Percentiles rank a stretch among this genome's conserved stretches.
phyloP scores from a whole-genome alignment of 2,888 invertebrate genomes.

The Ophion ventricosus region DNA sequence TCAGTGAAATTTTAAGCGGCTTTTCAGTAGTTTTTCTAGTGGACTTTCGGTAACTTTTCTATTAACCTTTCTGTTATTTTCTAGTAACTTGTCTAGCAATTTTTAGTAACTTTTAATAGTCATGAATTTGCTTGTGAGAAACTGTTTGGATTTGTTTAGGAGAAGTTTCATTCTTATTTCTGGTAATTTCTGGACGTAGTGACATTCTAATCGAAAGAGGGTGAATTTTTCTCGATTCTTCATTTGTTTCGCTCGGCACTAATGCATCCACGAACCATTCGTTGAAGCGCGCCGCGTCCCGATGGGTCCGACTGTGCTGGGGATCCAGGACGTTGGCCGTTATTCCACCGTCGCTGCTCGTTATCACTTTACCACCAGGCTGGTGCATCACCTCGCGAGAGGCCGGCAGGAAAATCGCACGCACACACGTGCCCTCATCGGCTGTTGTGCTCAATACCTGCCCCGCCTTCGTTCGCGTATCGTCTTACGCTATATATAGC shows the following conservation, averaged over 20 bases:
- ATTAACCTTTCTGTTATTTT: too few species aligned
- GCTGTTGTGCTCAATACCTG: conserved; percentile 43
- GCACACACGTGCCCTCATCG: conserved; percentile 60
- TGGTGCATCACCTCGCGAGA: conserved; percentile 75
- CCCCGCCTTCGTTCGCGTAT: conserved; percentile 54
- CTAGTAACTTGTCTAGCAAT: too few species aligned
- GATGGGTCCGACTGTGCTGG: conserved; percentile 55
- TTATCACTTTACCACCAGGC: conserved; percentile 73
- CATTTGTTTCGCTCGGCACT: background rate
- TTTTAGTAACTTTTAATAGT: too few species aligned
- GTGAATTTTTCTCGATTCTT: background rate
- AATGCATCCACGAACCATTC: conserved; percentile 62
- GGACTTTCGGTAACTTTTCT: too few species aligned
- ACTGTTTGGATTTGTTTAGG: too few species aligned
- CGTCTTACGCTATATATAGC: conserved; percentile 47
- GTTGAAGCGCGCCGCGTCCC: conserved; percentile 63
- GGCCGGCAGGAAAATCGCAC: conserved; percentile 59
- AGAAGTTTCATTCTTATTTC: too few species aligned
- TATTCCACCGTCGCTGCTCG: conserved; percentile 61
- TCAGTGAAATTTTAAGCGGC: too few species aligned
- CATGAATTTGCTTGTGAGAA: too few species aligned
- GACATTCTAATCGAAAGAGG: too few species aligned
- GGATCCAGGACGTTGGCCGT: conserved; percentile 60
- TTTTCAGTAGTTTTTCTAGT: too few species aligned
- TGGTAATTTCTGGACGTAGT: too few species aligned